Percentiles rank a stretch among this genome's conserved stretches.
These are phyloP conservation scores for Meghimatium bilineatum DNA, from an alignment of 2,888 invertebrate species.

Conservation along the genomic window DNA sequence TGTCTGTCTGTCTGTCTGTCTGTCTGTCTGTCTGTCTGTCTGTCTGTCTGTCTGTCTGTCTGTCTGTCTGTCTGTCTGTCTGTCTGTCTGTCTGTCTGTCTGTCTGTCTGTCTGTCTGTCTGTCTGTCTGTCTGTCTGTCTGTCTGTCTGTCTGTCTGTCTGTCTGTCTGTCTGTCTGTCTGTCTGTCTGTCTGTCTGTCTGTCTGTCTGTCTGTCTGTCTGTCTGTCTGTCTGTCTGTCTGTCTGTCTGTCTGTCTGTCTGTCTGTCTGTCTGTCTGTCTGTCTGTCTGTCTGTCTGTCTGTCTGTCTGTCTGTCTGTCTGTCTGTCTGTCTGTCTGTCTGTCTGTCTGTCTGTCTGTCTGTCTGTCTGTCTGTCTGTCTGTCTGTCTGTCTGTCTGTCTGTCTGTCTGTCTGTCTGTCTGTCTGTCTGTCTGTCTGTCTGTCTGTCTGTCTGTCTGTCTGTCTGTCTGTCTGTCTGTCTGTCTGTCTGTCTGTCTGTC, in stretches of 20 bases:
- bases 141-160: constrained; percentile 15
- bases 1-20: constrained; percentile 16
- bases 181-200: constrained; percentile 14
- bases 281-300: constrained; percentile 5
- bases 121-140: constrained; percentile 13
- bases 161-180: constrained; percentile 14
- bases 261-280: constrained; percentile 22
- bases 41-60: constrained; percentile 14
- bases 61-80: constrained; percentile 11
- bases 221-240: constrained; percentile 16
- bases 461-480: constrained; percentile 5
- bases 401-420: constrained; percentile 14
- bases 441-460: constrained; percentile 19
- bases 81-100: constrained; percentile 19
- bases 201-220: constrained; percentile 10
- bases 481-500: constrained; percentile 13
- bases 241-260: constrained; percentile 6
- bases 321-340: constrained; percentile 18
- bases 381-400: constrained; percentile 10
- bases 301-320: constrained; percentile 13
- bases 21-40: constrained; percentile 10
- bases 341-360: constrained; percentile 12
- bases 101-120: constrained; percentile 5
- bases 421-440: constrained; percentile 11
- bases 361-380: constrained; percentile 16